A percentile compares a stretch with the other conserved stretches of the same genome.
These are phyloP conservation scores for Pantelozetes paolii DNA, from an alignment of 2,888 invertebrate species.

Conservation along the genomic window DNA sequence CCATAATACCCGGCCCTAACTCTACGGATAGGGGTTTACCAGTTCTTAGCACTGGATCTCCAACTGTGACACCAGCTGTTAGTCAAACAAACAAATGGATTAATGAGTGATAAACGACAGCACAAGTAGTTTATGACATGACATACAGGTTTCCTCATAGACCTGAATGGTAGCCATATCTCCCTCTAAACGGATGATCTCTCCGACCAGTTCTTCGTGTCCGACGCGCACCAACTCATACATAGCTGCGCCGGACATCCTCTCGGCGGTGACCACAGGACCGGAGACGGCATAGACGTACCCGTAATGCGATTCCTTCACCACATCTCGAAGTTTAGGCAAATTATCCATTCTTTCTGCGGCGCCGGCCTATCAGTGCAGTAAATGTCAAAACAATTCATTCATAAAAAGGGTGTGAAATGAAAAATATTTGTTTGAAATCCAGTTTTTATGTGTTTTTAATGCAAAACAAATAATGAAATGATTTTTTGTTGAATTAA, in stretches of 20 bases:
- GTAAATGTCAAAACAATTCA: background rate
- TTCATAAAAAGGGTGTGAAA: background rate
- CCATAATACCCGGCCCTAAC: constrained; percentile 97
- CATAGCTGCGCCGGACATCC: constrained; percentile 99
- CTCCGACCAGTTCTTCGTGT: constrained; percentile 95
- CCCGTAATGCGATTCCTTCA: constrained; percentile 81
- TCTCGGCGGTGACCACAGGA: constrained; percentile 98
- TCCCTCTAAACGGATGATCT: constrained; percentile 98
- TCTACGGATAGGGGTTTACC: constrained; percentile 99
- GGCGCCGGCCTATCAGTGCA: constrained; percentile 29
- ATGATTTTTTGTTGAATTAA: background rate
- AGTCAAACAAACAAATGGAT: constrained; percentile 12
- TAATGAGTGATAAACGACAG: background rate
- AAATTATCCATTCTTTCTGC: constrained; percentile 52
- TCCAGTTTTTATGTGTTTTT: too few relatives aligned
- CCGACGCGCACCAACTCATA: constrained; percentile 99
- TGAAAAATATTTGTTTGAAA: too few relatives aligned
- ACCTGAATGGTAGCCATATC: constrained; percentile 99
- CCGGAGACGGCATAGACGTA: constrained; percentile 97
- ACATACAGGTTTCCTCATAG: constrained; percentile 59
- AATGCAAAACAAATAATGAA: background rate
- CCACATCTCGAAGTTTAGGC: constrained; percentile 72
- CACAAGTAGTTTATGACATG: background rate
- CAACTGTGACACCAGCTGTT: constrained; percentile 94
- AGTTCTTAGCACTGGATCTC: constrained; percentile 95